Percentiles rank a stretch among this genome's conserved stretches.
Evolutionary conservation across 2,797 vertebrate species (phyloP).

Genomic region (Loriculus beryllinus): DNA sequence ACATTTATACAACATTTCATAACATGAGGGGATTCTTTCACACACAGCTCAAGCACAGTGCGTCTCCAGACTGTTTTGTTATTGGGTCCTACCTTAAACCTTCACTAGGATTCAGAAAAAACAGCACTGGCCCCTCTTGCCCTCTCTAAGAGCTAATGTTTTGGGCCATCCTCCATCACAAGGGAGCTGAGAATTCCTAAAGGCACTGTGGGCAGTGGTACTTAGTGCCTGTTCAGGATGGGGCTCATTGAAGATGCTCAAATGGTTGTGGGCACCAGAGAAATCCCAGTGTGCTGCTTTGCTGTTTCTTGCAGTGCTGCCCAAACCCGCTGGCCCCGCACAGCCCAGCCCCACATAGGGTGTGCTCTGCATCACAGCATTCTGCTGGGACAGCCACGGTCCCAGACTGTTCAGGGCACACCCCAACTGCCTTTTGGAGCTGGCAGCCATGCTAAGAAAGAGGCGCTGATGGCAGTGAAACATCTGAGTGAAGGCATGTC

Average conservation of each 20-base stretch:
- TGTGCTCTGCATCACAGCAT: background rate
- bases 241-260: background rate
- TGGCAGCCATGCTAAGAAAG: background rate
- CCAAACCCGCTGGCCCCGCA: rapidly evolving
- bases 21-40: background rate
- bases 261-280: background rate
- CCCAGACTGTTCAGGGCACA: background rate
- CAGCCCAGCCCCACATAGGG: rapidly evolving
- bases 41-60: background rate
- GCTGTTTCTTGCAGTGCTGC: rapidly evolving
- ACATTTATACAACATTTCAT: background rate
- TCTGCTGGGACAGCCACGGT: background rate
- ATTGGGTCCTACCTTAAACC: background rate
- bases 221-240: rapidly evolving
- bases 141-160: background rate
- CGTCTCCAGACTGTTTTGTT: rapidly evolving
- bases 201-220: too few species aligned
- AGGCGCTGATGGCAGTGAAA: background rate
- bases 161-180: background rate
- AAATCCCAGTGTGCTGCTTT: rapidly evolving
- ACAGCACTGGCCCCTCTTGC: background rate
- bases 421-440: background rate
- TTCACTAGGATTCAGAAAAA: background rate
- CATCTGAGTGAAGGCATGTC: rapidly evolving
- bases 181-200: background rate